phyloP scores from a whole-genome alignment of 2,113 vertebrate genomes.

The Lycocorax pyrrhopterus region DNA sequence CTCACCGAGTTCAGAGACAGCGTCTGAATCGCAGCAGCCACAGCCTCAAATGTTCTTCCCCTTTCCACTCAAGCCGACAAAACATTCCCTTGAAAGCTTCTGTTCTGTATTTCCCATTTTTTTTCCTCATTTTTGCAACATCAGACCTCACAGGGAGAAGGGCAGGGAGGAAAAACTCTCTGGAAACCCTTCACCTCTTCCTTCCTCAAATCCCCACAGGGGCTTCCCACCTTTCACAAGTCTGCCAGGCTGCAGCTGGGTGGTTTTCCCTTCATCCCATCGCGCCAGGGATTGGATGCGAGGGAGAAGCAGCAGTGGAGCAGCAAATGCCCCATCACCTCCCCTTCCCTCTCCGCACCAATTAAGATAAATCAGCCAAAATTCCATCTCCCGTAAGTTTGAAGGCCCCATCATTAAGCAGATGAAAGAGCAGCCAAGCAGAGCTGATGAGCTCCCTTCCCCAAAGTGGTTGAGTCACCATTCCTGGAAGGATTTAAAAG shows the following conservation, averaged over 20 bases:
- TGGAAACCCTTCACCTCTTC: not conserved
- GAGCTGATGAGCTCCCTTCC: not conserved
- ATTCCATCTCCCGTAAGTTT: not conserved
- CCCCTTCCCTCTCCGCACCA: not conserved
- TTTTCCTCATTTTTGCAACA: not conserved
- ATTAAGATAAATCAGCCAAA: not conserved
- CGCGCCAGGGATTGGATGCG: not conserved
- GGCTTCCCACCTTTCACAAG: not conserved
- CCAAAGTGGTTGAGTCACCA: not conserved
- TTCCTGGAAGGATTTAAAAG: not conserved
- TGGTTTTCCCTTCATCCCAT: not conserved
- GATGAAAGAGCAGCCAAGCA: not conserved
- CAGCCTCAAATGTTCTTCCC: not conserved
- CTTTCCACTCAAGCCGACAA: not conserved
- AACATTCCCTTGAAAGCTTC: not conserved
- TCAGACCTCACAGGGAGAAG: not conserved
- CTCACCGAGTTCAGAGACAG: not conserved
- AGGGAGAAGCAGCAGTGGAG: not conserved
- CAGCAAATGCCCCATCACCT: not conserved
- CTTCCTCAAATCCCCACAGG: not conserved
- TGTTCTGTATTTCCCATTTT: rapidly evolving
- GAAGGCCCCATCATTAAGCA: not conserved
- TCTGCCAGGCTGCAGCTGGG: not conserved
- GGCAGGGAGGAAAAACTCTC: not conserved
- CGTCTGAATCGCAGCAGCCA: not conserved